Evolutionary conservation across 2,113 vertebrate genomes (phyloP).

Genomic region (Leucosticte australis): DNA sequence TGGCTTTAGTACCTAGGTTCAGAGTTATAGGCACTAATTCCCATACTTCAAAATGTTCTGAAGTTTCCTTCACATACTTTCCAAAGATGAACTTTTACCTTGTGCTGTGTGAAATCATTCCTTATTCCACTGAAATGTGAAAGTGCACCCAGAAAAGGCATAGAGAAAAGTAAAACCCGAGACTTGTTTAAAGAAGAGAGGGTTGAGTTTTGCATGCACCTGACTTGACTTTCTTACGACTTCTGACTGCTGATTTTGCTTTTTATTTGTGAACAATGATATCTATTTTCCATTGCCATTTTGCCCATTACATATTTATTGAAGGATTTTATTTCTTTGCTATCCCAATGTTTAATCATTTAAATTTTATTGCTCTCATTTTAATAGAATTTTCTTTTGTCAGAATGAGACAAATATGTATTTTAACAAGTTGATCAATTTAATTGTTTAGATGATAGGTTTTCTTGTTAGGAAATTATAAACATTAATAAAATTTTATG

Average conservation of each 20-base stretch:
- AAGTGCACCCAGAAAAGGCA: neutral
- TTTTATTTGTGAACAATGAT: neutral
- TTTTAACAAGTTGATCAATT: neutral
- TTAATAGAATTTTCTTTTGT: neutral
- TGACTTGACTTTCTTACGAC: neutral
- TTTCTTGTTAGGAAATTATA: neutral
- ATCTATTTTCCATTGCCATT: neutral
- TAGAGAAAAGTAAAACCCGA: neutral
- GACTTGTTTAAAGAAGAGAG: neutral
- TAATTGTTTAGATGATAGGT: neutral
- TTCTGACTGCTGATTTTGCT: neutral
- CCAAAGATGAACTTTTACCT: slow-evolving; percentile 31
- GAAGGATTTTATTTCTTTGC: neutral
- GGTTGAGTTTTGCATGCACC: neutral
- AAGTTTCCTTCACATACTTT: slow-evolving; percentile 15
- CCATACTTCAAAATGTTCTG: slow-evolving; percentile 21
- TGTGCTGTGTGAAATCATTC: neutral
- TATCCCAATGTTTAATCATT: neutral
- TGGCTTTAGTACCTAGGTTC: neutral
- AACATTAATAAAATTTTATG: slow-evolving; percentile 6
- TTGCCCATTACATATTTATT: neutral
- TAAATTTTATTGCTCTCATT: slow-evolving; percentile 41
- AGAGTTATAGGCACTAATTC: slow-evolving; percentile 13
- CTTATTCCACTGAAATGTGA: slow-evolving; percentile 27
- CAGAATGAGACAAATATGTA: neutral